These are phyloP conservation scores for Falcaria lacertinaria DNA, from an alignment of 2,888 invertebrate species.

Conservation along the genomic window DNA sequence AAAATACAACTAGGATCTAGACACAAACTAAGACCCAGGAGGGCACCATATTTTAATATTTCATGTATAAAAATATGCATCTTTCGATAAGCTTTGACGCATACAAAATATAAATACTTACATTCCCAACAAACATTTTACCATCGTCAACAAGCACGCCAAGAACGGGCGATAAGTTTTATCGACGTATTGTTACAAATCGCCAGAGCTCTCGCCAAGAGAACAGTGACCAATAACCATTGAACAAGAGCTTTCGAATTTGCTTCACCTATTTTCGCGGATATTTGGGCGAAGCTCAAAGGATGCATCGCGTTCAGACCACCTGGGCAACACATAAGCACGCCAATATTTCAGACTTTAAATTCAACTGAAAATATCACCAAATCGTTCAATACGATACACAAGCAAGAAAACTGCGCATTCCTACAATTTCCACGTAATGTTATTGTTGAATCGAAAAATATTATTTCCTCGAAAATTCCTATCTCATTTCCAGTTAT, in stretches of 20 bases:
- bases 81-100: background rate
- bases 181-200: constrained; percentile 66
- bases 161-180: constrained; percentile 58
- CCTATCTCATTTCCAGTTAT: no score
- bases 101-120: constrained; percentile 21
- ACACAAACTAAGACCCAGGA: no score
- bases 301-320: constrained; percentile 39
- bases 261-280: constrained; percentile 56
- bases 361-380: no score
- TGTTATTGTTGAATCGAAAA: no score
- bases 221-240: constrained; percentile 50
- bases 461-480: no score
- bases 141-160: constrained; percentile 30
- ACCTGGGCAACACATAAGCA: constrained; percentile 42
- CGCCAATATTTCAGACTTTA: no score
- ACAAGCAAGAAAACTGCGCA: no score
- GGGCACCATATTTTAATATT: background rate
- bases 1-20: no score
- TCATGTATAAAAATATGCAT: background rate
- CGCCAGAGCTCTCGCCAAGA: constrained; percentile 28
- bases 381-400: no score
- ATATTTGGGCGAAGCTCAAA: constrained; percentile 36
- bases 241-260: constrained; percentile 50
- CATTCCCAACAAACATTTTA: constrained; percentile 27
- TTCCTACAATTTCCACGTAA: no score